These are phyloP conservation scores for Clivina fossor DNA, from an alignment of 2,888 invertebrate genomes.

Conservation along the genomic window DNA sequence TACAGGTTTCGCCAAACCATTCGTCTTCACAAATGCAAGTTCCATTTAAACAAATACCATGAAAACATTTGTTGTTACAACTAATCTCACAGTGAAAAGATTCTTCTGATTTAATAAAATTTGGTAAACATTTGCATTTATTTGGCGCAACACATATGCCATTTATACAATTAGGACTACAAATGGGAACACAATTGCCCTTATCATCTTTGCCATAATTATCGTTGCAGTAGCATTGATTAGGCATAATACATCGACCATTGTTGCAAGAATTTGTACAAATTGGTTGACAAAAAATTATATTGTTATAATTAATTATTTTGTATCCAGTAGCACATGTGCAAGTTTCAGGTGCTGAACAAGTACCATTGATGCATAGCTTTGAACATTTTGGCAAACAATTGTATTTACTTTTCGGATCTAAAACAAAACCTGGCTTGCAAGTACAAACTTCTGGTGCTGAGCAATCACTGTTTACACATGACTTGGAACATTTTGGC, in stretches of 20 bases:
- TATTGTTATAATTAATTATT: too few relatives aligned
- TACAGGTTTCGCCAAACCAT: too few relatives aligned
- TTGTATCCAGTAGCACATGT: constrained; percentile 61
- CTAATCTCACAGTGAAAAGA: too few relatives aligned
- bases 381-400: constrained; percentile 58
- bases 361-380: constrained; percentile 68
- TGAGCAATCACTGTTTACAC: constrained; percentile 64
- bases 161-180: constrained; percentile 42
- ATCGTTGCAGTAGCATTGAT: too few relatives aligned
- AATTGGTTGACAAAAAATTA: too few relatives aligned
- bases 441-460: constrained; percentile 68
- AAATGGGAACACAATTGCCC: constrained; percentile 42
- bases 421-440: too few relatives aligned
- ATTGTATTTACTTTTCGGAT: constrained; percentile 36
- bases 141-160: constrained; percentile 49
- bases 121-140: constrained; percentile 55
- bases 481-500: constrained; percentile 61
- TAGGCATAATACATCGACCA: too few relatives aligned
- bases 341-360: constrained; percentile 66
- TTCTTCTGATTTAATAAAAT: constrained; percentile 45
- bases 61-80: too few relatives aligned
- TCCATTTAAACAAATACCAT: too few relatives aligned
- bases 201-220: too few relatives aligned
- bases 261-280: too few relatives aligned
- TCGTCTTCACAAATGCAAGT: too few relatives aligned